A percentile compares a stretch with the other conserved stretches of the same genome.
Conservation (phyloP, 2,797 vertebrate species). For the Lindbergichthys nudifrons region DNA sequence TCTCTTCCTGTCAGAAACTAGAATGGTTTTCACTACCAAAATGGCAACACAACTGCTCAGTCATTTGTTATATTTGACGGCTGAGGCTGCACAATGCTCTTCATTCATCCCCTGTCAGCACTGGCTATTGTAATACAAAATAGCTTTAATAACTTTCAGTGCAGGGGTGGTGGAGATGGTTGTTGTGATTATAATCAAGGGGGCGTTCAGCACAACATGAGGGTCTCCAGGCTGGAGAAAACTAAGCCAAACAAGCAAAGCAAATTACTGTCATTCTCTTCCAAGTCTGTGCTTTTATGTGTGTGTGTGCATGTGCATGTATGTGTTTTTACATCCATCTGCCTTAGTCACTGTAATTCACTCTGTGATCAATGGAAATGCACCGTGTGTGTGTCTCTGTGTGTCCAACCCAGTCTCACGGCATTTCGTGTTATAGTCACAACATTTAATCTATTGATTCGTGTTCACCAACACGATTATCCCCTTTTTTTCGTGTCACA, state of each 20-base stretch:
- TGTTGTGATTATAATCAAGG: constrained; percentile 32
- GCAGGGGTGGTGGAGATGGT: constrained; percentile 26
- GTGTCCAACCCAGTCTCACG: neutral
- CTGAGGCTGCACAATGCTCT: constrained; percentile 23
- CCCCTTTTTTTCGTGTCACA: too few species aligned
- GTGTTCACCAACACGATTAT: too few species aligned
- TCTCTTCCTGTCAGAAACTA: neutral
- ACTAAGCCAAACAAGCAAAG: constrained; percentile 50
- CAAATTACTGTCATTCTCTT: constrained; percentile 65
- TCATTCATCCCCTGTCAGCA: constrained; percentile 47
- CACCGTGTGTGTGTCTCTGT: neutral
- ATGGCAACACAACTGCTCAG: neutral
- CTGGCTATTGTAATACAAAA: constrained; percentile 57
- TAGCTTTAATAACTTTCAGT: constrained; percentile 65
- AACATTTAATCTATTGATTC: too few species aligned
- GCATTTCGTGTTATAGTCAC: too few species aligned
- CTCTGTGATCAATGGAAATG: constrained; percentile 23
- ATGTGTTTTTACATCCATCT: neutral
- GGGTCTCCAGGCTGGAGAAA: constrained; percentile 44
- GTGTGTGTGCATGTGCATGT: neutral
- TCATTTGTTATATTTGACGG: constrained; percentile 30
- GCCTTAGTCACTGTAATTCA: constrained; percentile 36
- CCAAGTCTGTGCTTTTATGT: neutral
- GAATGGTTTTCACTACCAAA: constrained; percentile 6
- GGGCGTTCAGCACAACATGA: constrained; percentile 49